A percentile compares a stretch with the other conserved stretches of the same genome.
These are phyloP conservation scores for Hyalella azteca DNA, from an alignment of 2,888 invertebrate species.

Conservation along the genomic window DNA sequence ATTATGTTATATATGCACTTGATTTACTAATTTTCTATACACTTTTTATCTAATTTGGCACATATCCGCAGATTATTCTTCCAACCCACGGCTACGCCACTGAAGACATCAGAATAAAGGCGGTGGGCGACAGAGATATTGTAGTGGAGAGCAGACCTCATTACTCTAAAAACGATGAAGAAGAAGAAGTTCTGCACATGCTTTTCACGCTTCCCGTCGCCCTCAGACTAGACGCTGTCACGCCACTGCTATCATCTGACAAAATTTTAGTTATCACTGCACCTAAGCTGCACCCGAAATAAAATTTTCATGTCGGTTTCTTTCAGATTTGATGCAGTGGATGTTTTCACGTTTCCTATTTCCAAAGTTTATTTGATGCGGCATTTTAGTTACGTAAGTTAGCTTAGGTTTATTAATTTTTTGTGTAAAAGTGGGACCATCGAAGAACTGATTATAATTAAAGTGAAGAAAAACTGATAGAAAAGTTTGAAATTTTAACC, in stretches of 20 bases:
- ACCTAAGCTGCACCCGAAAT: not conserved
- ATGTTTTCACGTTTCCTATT: no score
- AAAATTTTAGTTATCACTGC: slow-evolving; percentile 4
- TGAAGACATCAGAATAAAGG: not conserved
- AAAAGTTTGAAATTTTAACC: no score
- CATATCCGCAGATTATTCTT: not conserved
- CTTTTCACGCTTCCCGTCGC: not conserved
- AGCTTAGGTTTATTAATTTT: no score
- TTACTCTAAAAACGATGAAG: not conserved
- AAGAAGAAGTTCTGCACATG: not conserved
- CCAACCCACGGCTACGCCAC: not conserved
- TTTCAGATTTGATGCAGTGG: no score
- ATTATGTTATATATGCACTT: no score
- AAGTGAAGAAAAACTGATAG: no score
- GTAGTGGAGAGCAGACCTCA: not conserved
- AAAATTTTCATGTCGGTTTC: not conserved
- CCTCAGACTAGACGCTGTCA: not conserved
- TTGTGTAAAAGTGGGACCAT: no score
- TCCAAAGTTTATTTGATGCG: no score
- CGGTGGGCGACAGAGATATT: not conserved
- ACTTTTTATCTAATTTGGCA: no score
- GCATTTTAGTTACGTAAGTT: no score
- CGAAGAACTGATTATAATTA: no score
- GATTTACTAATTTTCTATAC: no score
- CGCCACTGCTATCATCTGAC: not conserved